Conservation (phyloP, 2,888 invertebrate genomes). For the Cryptus viduatorius region DNA sequence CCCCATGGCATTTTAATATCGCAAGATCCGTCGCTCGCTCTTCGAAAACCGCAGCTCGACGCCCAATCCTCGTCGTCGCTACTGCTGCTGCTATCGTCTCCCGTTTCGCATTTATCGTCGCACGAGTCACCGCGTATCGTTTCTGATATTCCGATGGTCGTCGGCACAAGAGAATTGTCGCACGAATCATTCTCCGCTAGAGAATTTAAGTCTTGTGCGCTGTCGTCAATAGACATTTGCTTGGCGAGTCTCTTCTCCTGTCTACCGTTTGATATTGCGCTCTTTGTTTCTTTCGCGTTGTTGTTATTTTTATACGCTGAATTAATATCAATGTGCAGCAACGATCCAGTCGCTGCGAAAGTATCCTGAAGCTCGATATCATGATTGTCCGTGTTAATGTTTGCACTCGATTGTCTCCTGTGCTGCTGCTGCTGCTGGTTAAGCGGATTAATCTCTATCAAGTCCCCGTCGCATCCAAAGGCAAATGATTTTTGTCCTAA, state of each 20-base stretch:
- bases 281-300: constrained; percentile 30
- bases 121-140: background rate
- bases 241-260: constrained; percentile 65
- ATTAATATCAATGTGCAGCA: background rate
- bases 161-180: constrained; percentile 21
- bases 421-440: constrained; percentile 51
- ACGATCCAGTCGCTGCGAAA: constrained; percentile 25
- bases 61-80: background rate
- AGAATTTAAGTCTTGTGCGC: constrained; percentile 48
- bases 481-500: constrained; percentile 83
- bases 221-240: constrained; percentile 71
- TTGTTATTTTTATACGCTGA: background rate
- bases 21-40: constrained; percentile 76
- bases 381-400: constrained; percentile 60
- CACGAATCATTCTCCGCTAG: constrained; percentile 27
- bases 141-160: constrained; percentile 13
- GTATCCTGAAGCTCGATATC: constrained; percentile 62
- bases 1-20: constrained; percentile 56
- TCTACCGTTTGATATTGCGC: constrained; percentile 55
- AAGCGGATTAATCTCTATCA: constrained; percentile 79
- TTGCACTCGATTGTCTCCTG: constrained; percentile 56
- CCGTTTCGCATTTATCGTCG: constrained; percentile 1
- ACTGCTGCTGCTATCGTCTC: background rate
- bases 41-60: constrained; percentile 62
- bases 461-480: constrained; percentile 82